Evolutionary conservation across 2,797 vertebrate genomes (phyloP).

Genomic region (Mycteria americana): DNA sequence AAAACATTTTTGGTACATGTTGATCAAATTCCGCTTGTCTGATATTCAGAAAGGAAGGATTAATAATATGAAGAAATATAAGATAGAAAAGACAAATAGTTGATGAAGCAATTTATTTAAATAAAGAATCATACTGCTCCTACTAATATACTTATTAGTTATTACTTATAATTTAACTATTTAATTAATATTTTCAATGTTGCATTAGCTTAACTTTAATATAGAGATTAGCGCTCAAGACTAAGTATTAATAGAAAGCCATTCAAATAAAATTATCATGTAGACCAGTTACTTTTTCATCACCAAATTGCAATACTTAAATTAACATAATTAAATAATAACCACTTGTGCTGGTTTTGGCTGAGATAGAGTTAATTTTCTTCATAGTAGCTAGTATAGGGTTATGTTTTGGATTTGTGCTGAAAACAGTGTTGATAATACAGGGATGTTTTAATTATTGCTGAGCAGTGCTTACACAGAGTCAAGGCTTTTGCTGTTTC

Average conservation of each 20-base stretch:
- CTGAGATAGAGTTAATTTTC: no score
- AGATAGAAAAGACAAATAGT: background rate
- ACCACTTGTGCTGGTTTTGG: background rate
- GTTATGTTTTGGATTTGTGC: no score
- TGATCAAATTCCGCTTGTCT: background rate
- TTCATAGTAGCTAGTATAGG: no score
- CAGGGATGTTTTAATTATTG: no score
- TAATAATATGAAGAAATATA: background rate
- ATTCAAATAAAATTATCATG: background rate
- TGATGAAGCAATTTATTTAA: background rate
- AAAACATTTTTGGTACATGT: background rate
- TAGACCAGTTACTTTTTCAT: background rate
- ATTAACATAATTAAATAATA: background rate
- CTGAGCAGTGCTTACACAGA: no score
- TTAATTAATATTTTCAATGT: background rate
- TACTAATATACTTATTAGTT: background rate
- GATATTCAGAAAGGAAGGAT: background rate
- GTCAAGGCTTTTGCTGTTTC: no score
- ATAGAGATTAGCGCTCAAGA: background rate
- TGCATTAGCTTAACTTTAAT: background rate
- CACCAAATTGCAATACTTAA: background rate
- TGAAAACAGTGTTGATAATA: no score
- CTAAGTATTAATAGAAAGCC: background rate
- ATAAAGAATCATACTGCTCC: background rate
- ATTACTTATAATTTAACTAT: background rate